Percentiles rank a stretch among this genome's conserved stretches.
Conservation (phyloP, 1,140 invertebrate species). For the Oscheius sp. region DNA sequence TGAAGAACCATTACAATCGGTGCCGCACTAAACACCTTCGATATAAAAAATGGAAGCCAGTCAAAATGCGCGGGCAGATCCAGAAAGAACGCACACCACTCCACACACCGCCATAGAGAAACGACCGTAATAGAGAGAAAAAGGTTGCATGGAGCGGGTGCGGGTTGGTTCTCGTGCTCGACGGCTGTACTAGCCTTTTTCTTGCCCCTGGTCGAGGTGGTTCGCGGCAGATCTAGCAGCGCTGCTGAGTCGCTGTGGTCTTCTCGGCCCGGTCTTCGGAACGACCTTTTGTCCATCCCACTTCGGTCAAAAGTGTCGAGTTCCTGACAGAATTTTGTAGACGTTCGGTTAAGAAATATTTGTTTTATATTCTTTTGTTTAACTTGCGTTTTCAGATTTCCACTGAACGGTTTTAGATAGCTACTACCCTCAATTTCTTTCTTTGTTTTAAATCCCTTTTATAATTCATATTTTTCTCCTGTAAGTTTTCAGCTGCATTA, state of each 20-base stretch:
- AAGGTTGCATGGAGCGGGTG: neutral
- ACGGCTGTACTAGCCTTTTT: conserved; percentile 47
- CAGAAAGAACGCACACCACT: neutral
- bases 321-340: conserved; percentile 9
- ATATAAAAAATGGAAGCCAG: neutral
- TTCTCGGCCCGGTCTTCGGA: conserved; percentile 45
- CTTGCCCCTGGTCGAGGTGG: conserved; percentile 35
- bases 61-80: conserved; percentile 2
- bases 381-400: too few species aligned
- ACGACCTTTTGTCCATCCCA: conserved; percentile 55
- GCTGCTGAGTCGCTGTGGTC: conserved; percentile 52
- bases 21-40: neutral
- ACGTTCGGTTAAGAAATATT: too few species aligned
- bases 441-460: too few species aligned
- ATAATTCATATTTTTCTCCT: too few species aligned
- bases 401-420: too few species aligned
- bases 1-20: neutral
- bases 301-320: conserved; percentile 8
- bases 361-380: too few species aligned
- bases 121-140: neutral
- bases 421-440: too few species aligned
- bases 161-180: neutral
- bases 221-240: conserved; percentile 45
- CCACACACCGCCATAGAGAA: neutral
- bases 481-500: too few species aligned